Base-by-base conservation (phyloP, 2,888 invertebrate species). In the Drosophila subsilvestris region DNA sequence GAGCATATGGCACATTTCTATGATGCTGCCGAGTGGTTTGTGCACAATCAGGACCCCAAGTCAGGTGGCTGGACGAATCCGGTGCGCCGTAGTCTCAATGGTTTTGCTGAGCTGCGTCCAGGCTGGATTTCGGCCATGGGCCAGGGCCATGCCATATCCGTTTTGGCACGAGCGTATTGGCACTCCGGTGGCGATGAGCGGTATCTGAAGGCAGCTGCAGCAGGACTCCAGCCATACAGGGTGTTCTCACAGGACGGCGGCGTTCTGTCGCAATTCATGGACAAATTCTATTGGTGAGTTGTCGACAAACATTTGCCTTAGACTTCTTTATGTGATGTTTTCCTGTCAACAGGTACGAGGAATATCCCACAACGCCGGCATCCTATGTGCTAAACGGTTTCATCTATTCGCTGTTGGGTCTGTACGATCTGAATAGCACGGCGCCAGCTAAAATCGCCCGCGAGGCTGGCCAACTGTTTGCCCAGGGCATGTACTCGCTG, bases 71-170 rank as follows among this genome's bases (percentile, higher is more conserved):
- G 99, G 98, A 94, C 97, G 53, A 97, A 98, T 90, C 96, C 97
- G 57, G 98, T 98, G 53, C 94, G 94, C 63, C 93, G 98, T 89
- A 95, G 94, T 92, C 94, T 96, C 79, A 93, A 95, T 50, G 95
- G 96, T 25, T 95, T 96, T 91, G 94, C 95, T 8, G 96, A 96
- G 80, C 94, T 99, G 53, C 93, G 94, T 79, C 96, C 98, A 1
- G 98, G 98, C 68, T 98, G 98, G 98, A 96, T 98, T 91, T 99
- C 98, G 0, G 98, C 99, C 0, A 99, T 99, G 99, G 98, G 98
- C 3, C 99, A 99, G 91, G 99, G 99, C 0, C 99, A 99, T 92
- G 97, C 96, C 25, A 96, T 99, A 80, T 99, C 99, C 0, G 94
- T 99, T n/a, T 93, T 99, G 57, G 95, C 97, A 0, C 94, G 99